Base-by-base conservation (phyloP, 2,888 invertebrate species). In the Eupithecia dodoneata region DNA sequence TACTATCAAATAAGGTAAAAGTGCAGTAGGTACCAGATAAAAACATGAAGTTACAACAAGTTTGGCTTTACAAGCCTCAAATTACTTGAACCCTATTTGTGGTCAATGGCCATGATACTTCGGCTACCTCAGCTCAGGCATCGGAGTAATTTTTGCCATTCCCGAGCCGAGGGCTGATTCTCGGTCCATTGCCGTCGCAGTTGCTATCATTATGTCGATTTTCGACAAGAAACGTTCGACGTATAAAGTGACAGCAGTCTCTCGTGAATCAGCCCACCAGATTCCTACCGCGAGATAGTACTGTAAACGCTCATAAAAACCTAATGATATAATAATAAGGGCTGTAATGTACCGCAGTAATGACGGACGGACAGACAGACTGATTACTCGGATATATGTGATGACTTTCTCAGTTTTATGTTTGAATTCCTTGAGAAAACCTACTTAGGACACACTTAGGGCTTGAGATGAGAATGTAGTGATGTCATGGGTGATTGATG, bases 311-410 rank as follows among this genome's bases (percentile, higher is more conserved):
- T 42, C 45, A 49, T 75, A 77, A 77, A 75, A 75, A 70, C 73
- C 47, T 80, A 77, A 81, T 73, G 81, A 77, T 75, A 76, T 76
- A 76, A 81, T 81, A 81, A 81, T 80, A 78, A 81, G 79, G 77
- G 75, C 66, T 74, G 66, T 74, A 67, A 72, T 74, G 59, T 59
- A 41, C 63, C 15, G 47, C 70, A 9, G 77, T 80, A 78, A 78
- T 81, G 75, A 79, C 76, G 47, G 47, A 74, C 59, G 44, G 66
- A 76, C 73, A 52, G 73, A 59, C 76, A 52, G 72, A 59, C 76
- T 65, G 42, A 69, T 59, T 70, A 75, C 73, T 78, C 69, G 7
- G 69, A 69, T 70, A 75, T 75, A 30, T 65, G 15, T 69, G 69
- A 69, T 69, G 69, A 63, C 72, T 73, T 70, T 63, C 63, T 30